A percentile compares a stretch with the other conserved stretches of the same genome.
phyloP scores from a whole-genome alignment of 2,888 invertebrate genomes.

The Adela reaumurella region DNA sequence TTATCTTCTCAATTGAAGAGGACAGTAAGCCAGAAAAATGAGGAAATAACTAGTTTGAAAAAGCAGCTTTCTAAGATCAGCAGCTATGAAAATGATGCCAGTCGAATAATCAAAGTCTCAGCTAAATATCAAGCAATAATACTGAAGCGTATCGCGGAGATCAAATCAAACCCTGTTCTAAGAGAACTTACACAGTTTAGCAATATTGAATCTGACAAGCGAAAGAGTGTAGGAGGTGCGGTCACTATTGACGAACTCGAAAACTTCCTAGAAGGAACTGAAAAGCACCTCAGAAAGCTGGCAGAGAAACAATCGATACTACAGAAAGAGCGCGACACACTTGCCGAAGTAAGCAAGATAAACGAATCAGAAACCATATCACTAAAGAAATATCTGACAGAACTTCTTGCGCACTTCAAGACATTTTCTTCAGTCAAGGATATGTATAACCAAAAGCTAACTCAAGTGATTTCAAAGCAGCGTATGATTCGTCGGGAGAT shows the following conservation, averaged over 20 bases:
- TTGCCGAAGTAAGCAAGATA: conserved; percentile 36
- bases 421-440: conserved; percentile 37
- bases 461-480: conserved; percentile 32
- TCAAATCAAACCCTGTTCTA: conserved; percentile 37
- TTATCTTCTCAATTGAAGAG: conserved; percentile 39
- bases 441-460: conserved; percentile 35
- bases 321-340: conserved; percentile 38
- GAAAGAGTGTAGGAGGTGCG: conserved; percentile 31
- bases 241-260: conserved; percentile 46
- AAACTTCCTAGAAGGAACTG: conserved; percentile 44
- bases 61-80: conserved; percentile 39
- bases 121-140: conserved; percentile 47
- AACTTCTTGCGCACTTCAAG: conserved; percentile 35
- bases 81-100: conserved; percentile 34
- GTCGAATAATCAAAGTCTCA: conserved; percentile 44
- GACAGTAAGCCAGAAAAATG: conserved; percentile 40
- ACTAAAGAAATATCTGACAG: conserved; percentile 37
- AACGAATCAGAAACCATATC: conserved; percentile 42
- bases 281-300: conserved; percentile 34
- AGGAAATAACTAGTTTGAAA: conserved; percentile 41
- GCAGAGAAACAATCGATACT: conserved; percentile 33
- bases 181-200: conserved; percentile 44
- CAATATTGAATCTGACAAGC: conserved; percentile 31
- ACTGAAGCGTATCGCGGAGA: conserved; percentile 39
- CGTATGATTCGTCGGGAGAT: conserved; percentile 40